Conservation (phyloP, 2,888 invertebrate genomes). For the Busseola fusca region DNA sequence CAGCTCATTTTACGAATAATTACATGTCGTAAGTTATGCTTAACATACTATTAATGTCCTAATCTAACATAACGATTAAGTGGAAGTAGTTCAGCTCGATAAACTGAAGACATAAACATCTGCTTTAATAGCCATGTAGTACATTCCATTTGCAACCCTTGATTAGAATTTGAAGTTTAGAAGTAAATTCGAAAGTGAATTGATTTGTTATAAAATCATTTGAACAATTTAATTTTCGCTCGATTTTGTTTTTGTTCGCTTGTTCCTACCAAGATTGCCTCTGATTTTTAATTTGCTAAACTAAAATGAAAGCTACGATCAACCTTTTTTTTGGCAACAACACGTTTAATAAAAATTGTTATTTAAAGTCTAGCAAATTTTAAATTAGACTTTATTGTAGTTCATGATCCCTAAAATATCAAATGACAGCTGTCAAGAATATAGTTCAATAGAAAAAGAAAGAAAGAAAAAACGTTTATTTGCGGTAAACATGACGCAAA, state of each 20-base stretch:
- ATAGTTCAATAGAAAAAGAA: neutral
- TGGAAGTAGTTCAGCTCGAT: slow-evolving; percentile 14
- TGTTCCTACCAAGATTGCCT: neutral
- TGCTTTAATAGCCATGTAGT: neutral
- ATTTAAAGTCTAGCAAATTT: neutral
- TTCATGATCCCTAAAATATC: neutral
- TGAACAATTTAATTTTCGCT: neutral
- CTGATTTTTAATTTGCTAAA: neutral
- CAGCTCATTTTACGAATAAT: neutral
- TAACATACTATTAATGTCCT: slow-evolving; percentile 19
- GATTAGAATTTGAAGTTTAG: neutral
- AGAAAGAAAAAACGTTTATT: too few species aligned
- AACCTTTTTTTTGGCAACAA: neutral
- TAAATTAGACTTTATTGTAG: neutral
- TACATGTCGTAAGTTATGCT: slow-evolving; percentile 6
- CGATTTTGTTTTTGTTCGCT: too few species aligned
- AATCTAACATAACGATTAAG: slow-evolving; percentile 20
- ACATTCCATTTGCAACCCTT: neutral
- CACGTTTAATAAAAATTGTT: neutral
- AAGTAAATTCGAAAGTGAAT: neutral
- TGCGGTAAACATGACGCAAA: too few species aligned
- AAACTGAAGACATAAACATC: slow-evolving; percentile 13
- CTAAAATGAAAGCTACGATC: neutral
- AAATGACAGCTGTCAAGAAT: slow-evolving; percentile 5
- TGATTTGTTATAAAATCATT: neutral